These are phyloP conservation scores for Heliconius nattereri DNA, from an alignment of 1,140 invertebrate genomes.

Conservation along the genomic window DNA sequence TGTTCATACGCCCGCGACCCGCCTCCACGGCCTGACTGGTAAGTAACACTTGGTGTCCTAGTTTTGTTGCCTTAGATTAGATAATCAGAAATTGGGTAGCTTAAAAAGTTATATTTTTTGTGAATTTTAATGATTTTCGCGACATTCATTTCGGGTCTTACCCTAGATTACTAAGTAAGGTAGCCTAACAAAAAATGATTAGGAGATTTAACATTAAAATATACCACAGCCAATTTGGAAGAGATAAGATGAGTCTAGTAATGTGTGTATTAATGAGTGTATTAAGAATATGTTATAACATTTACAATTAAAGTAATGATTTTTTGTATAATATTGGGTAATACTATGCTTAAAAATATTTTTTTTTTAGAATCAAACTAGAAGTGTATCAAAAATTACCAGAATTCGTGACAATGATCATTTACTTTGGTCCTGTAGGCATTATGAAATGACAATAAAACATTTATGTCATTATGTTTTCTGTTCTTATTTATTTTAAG, in stretches of 20 bases:
- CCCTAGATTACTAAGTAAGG: too few species aligned
- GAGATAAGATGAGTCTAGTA: too few species aligned
- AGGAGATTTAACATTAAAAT: too few species aligned
- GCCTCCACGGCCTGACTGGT: conserved; percentile 48
- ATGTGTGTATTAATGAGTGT: too few species aligned
- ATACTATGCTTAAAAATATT: too few species aligned
- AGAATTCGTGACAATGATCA: background rate
- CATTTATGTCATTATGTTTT: background rate
- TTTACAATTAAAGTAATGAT: too few species aligned
- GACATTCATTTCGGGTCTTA: too few species aligned
- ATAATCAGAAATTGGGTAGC: background rate
- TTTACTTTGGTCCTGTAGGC: background rate
- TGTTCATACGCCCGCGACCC: conserved; percentile 46
- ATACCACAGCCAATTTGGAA: too few species aligned
- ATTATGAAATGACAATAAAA: background rate
- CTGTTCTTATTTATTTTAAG: too few species aligned
- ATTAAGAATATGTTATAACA: too few species aligned
- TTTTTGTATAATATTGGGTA: too few species aligned
- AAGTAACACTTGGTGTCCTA: conserved; percentile 36
- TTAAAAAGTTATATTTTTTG: background rate
- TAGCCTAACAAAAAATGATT: too few species aligned
- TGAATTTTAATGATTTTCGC: background rate
- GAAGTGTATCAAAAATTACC: background rate
- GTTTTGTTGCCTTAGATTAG: background rate
- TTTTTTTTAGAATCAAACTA: background rate